A percentile compares a stretch with the other conserved stretches of the same genome.
Evolutionary conservation across 2,888 invertebrate genomes (phyloP).

Genomic region (Drosophila yooni): DNA sequence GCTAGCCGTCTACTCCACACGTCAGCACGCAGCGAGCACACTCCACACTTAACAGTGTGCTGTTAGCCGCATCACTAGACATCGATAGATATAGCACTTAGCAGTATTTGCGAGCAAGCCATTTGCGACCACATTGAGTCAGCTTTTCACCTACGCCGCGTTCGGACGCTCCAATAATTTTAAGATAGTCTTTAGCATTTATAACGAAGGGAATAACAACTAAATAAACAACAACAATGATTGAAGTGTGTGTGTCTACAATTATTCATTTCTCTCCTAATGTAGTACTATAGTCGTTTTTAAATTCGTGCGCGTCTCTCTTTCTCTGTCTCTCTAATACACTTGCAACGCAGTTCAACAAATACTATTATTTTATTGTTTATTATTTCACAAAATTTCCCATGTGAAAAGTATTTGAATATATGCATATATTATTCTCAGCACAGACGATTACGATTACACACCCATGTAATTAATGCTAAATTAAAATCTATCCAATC

Average conservation of each 20-base stretch:
- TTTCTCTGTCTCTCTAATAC: slow-evolving; percentile 10
- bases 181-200: slow-evolving; percentile 66
- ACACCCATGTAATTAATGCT: slow-evolving; percentile 28
- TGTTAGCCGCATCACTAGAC: slow-evolving; percentile 4
- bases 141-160: slow-evolving; percentile 56
- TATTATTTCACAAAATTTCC: slow-evolving; percentile 46
- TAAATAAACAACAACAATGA: slow-evolving; percentile 8
- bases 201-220: slow-evolving; percentile 37
- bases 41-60: not conserved
- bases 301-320: slow-evolving; percentile 29
- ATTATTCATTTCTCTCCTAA: slow-evolving; percentile 19
- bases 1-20: slow-evolving; percentile 6
- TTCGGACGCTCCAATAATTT: slow-evolving; percentile 65
- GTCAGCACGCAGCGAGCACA: not conserved
- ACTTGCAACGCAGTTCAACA: slow-evolving; percentile 43
- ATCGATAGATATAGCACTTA: slow-evolving; percentile 6
- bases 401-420: slow-evolving; percentile 59
- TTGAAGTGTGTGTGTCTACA: slow-evolving; percentile 15
- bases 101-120: not conserved
- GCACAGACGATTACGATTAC: slow-evolving; percentile 11
- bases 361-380: slow-evolving; percentile 47
- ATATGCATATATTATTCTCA: slow-evolving; percentile 65
- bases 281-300: slow-evolving; percentile 11
- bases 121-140: slow-evolving; percentile 49
- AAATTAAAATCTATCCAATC: slow-evolving; percentile 39